Evolutionary conservation across 1,140 invertebrate species (phyloP), one percentile per base, ranked within the genome.

Genomic region (Lordiphosa clarofinis): DNA sequence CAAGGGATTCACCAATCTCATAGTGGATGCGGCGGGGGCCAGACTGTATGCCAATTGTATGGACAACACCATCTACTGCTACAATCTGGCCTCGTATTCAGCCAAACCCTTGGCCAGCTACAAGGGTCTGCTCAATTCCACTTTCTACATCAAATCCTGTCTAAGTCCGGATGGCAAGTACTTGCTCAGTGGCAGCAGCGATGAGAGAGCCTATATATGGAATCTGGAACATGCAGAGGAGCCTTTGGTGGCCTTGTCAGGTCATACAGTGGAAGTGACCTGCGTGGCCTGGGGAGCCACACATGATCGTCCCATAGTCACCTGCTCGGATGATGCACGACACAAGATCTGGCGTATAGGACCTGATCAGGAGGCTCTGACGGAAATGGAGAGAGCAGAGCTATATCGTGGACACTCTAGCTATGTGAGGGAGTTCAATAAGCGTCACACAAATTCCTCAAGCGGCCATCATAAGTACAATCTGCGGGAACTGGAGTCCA

Each of bases 161-260:
- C 89, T 97, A 12, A 96, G 94, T 89, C 92, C 93, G 1, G 95
- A 96, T 89, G 93, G 94, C 1, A 90, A 91, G 40, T 97, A 95
- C 88, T 89, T 97, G 9, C 89, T 95, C 0, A 96, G 94, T 89
- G 96, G 96, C 2, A 96, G 95, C 57, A 95, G 93, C 78, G 95
- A 97, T 88, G 92, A 94, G 65, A 91, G 92, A 67, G 96, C 95
- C 0, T 96, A 96, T 72, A 94, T 97, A 57, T 97, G 96, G 95
- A 93, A 94, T 78, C 91, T 92, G 4, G 91, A 91, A 3, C 90
- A 91, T 65, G 89, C 91, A n/a, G 91, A 92, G 15, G 64, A 89
- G 42, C 94, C 94, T 0, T 70, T 96, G 12, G 91, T 94, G 8
- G 91, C 91, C 54, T 90, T 97, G 0, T 90, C 89, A 3, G 95